A percentile compares a stretch with the other conserved stretches of the same genome.
phyloP scores from a whole-genome alignment of 2,888 invertebrate species.

The Andrena hattorfiana region DNA sequence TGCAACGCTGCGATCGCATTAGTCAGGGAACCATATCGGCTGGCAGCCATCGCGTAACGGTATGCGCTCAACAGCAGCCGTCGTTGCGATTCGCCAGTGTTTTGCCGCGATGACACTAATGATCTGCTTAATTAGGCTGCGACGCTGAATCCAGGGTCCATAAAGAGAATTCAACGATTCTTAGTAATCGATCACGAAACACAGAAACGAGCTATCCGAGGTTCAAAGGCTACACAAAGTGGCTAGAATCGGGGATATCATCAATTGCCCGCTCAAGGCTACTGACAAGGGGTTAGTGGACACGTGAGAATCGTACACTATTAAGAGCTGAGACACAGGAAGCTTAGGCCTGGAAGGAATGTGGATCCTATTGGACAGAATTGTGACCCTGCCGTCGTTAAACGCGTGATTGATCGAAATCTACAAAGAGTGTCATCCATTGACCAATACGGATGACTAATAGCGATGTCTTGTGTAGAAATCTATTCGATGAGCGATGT shows the following conservation, averaged over 20 bases:
- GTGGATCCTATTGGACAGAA: neutral
- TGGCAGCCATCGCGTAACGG: slow-evolving; percentile 83
- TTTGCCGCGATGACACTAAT: slow-evolving; percentile 81
- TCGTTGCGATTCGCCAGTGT: slow-evolving; percentile 76
- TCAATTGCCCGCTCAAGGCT: no score
- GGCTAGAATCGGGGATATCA: no score
- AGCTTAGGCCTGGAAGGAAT: neutral
- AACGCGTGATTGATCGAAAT: neutral
- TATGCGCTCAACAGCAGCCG: slow-evolving; percentile 73
- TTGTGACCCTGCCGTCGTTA: neutral
- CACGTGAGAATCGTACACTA: no score
- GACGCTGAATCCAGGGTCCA: slow-evolving; percentile 68
- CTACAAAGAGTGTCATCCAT: slow-evolving; percentile 1
- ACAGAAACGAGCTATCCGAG: neutral
- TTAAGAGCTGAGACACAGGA: no score
- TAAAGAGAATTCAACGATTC: slow-evolving; percentile 35
- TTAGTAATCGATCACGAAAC: slow-evolving; percentile 19
- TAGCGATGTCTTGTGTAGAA: no score
- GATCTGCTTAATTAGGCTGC: slow-evolving; percentile 83
- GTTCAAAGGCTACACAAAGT: neutral
- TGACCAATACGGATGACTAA: neutral
- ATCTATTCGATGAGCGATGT: neutral
- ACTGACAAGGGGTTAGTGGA: no score
- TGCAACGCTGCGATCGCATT: slow-evolving; percentile 82
- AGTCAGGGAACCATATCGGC: slow-evolving; percentile 83